These are phyloP conservation scores for Ormyrus pomaceus DNA, from an alignment of 2,888 invertebrate species.

Conservation along the genomic window DNA sequence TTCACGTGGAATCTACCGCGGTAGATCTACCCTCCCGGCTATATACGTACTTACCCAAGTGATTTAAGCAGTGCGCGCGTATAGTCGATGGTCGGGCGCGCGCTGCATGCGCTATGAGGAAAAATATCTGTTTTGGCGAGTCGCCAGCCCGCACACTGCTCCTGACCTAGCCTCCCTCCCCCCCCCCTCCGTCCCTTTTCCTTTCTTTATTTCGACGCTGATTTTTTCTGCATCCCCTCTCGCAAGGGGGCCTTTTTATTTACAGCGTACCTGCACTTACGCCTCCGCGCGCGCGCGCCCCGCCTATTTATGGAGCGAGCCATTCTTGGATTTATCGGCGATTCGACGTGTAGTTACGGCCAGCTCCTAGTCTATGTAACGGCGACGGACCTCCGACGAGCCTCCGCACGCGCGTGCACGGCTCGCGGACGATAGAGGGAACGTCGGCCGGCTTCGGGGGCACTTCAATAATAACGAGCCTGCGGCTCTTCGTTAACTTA, in stretches of 20 bases:
- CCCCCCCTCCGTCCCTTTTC: neutral
- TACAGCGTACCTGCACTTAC: neutral
- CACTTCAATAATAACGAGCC: slow-evolving; percentile 35
- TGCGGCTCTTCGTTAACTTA: slow-evolving; percentile 22
- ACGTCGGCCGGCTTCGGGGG: neutral
- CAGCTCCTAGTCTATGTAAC: slow-evolving; percentile 7
- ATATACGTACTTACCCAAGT: slow-evolving; percentile 61
- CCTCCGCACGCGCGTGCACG: neutral
- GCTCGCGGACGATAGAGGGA: neutral
- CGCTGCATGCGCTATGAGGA: slow-evolving; percentile 63
- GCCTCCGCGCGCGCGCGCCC: neutral
- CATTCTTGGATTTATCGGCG: slow-evolving; percentile 68
- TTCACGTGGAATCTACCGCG: slow-evolving; percentile 53
- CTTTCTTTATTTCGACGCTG: neutral
- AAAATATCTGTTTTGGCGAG: slow-evolving; percentile 20
- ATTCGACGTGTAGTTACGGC: slow-evolving; percentile 61
- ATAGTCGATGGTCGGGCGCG: slow-evolving; percentile 60
- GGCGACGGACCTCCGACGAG: neutral
- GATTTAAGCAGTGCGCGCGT: slow-evolving; percentile 67
- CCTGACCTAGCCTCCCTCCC: neutral
- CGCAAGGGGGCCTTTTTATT: neutral
- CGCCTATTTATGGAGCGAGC: slow-evolving; percentile 67
- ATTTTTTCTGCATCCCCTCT: slow-evolving; percentile 1
- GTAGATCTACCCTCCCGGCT: slow-evolving; percentile 44
- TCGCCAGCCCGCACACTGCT: slow-evolving; percentile 21